Evolutionary conservation across 2,797 vertebrate species (phyloP), one percentile per base, ranked within the genome.

Genomic region (Sebastes nivosus): DNA sequence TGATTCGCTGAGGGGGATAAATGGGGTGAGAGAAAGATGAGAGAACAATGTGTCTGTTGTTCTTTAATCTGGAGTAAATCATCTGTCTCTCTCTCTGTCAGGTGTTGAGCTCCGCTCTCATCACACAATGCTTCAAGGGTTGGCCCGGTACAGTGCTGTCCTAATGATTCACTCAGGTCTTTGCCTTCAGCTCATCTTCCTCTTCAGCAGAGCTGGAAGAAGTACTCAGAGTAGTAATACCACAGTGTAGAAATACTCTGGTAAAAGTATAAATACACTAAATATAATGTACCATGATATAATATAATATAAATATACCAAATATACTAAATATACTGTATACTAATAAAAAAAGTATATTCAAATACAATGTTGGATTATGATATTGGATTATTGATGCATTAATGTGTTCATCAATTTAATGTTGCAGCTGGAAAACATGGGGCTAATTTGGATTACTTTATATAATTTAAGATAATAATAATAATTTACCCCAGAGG

Each of bases 41-140:
- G 91, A 89, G 93, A 90, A 95, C 93, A 95, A 94, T 92, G 92
- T 22, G 66, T 69, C 82, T 83, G 93, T 90, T 95, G 94, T 95
- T 91, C 89, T 92, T 88, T 90, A 92, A 94, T 94, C 93, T 93
- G 89, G 82, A 88, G 85, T 93, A 89, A 94, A 94, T 95, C 92
- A 91, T 89, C 90, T 70, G 85, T 91, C 90, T 84, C 72, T 83
- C 80, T 72, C 80, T 89, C 85, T 89, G 92, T 94, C 93, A 94
- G 92, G 92, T 93, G 91, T 92, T 83, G 82, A 91, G 86, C 85
- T 87, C 76, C 50, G 80, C 87, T 91, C 87, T 89, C 81, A 67
- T 89, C 87, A 29, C 85, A 82, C 85, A 81, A 77, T 76, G 84
- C 87, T 91, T 91, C 77, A 75, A 92, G 89, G 88, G 80, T 75